phyloP scores from a whole-genome alignment of 2,113 vertebrate genomes.

The Barnardius zonarius region DNA sequence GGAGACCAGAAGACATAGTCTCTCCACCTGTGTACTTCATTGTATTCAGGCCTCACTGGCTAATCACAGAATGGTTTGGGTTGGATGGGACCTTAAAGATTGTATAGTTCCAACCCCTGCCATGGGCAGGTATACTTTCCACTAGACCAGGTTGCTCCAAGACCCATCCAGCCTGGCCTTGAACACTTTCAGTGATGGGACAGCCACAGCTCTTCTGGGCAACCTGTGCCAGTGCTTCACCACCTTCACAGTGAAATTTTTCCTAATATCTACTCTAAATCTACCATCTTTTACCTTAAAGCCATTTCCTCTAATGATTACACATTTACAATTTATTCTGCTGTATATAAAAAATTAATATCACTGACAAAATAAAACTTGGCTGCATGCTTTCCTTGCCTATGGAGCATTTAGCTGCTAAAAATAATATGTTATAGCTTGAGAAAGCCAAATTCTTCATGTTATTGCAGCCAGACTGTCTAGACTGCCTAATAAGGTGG shows the following conservation, averaged over 20 bases:
- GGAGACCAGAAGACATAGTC: background rate
- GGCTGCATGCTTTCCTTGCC: background rate
- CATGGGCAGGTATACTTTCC: background rate
- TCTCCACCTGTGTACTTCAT: background rate
- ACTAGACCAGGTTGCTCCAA: background rate
- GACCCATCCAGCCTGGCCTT: background rate
- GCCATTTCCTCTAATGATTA: background rate
- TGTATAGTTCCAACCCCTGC: background rate
- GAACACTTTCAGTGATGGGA: background rate
- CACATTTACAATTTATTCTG: background rate
- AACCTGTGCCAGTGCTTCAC: background rate
- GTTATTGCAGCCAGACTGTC: background rate
- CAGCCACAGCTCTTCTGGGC: background rate
- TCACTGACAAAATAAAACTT: background rate
- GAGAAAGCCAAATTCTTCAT: constrained; percentile 1
- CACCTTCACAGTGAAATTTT: background rate
- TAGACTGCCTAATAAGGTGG: constrained; percentile 25
- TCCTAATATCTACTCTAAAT: background rate
- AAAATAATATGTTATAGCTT: background rate
- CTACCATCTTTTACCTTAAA: background rate
- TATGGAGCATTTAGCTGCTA: background rate
- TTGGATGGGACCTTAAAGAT: background rate
- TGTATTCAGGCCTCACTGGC: background rate
- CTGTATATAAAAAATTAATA: background rate
- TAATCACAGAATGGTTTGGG: background rate